Evolutionary conservation across 1,140 invertebrate species (phyloP).

Genomic region (Drosophila aff.): DNA sequence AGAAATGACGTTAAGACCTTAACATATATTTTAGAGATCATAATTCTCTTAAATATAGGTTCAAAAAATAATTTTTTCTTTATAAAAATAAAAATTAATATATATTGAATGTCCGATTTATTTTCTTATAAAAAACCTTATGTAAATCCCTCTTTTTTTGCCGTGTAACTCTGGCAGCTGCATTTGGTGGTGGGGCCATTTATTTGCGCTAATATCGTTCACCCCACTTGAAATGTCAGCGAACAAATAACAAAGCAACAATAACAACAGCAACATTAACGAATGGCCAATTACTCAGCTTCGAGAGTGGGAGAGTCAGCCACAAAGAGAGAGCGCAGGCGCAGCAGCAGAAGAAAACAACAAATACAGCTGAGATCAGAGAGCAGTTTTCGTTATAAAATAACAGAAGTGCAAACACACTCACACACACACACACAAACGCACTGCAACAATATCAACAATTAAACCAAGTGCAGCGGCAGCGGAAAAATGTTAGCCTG

Average conservation of each 20-base stretch:
- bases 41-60: not conserved
- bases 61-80: not conserved
- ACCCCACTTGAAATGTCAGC: slow-evolving; percentile 82
- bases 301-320: slow-evolving; percentile 5
- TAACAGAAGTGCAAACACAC: slow-evolving; percentile 24
- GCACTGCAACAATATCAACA: slow-evolving; percentile 26
- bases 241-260: slow-evolving; percentile 49
- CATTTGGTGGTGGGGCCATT: slow-evolving; percentile 74
- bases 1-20: not conserved
- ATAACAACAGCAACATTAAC: slow-evolving; percentile 26
- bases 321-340: slow-evolving; percentile 36
- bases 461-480: slow-evolving; percentile 31
- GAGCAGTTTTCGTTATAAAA: slow-evolving; percentile 28
- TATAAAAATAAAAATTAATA: not conserved
- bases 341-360: slow-evolving; percentile 36
- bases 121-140: not conserved
- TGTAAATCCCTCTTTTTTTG: not conserved
- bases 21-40: not conserved
- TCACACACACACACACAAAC: not conserved
- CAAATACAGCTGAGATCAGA: slow-evolving; percentile 35
- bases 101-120: not conserved
- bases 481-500: slow-evolving; percentile 46
- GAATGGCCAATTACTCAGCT: slow-evolving; percentile 44
- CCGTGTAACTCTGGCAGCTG: slow-evolving; percentile 50
- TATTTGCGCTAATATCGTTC: slow-evolving; percentile 83